Evolutionary conservation across 2,888 invertebrate genomes (phyloP), one percentile per base, ranked within the genome.

Genomic region (Cyclophora punctaria): DNA sequence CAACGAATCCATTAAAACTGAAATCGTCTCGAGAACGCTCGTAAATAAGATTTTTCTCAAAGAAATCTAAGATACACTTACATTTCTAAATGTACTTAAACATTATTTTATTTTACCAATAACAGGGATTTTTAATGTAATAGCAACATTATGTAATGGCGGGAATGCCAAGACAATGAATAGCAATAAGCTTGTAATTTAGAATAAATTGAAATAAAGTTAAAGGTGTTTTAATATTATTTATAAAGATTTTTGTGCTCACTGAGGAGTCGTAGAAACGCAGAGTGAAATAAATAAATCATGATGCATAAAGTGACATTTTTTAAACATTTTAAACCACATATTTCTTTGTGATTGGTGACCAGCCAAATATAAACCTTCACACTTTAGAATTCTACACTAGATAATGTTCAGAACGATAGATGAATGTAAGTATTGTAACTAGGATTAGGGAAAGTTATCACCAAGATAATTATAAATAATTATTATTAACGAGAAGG

Each of bases 401-500:
- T 20, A 20, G 20, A 20, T 20, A 20, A 20, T 20, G 20, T 20
- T 20, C 20, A 20, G 20, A 20, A 20, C 20, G 20, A 57, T 84
- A 83, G 83, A 68, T 81, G 67, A 75, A 75, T 85, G 83, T 83
- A 83, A 80, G 79, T 83, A 80, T 65, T 68, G 48, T 56, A 62
- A 68, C 68, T 86, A 85, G 83, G 71, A 59, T 69, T 83, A 83
- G 81, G 78, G 69, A 74, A 75, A 73, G 80, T 80, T 78, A 76
- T 73, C 68, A 78, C 75, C 69, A 20, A 4, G 44, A 75, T 76
- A 70, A 74, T 76, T 73, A 80, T 75, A 80, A 83, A 81, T 83
- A 81, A 82, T 81, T 77, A 74, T 78, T 75, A 68, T 69, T 80
- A 75, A 75, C 72, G 75, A 77, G 72, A 84, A 81, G 86, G 87